Percentiles rank a stretch among this genome's conserved stretches.
phyloP scores from a whole-genome alignment of 92 coral and sea anemone genomes.

The Metridium senile region DNA sequence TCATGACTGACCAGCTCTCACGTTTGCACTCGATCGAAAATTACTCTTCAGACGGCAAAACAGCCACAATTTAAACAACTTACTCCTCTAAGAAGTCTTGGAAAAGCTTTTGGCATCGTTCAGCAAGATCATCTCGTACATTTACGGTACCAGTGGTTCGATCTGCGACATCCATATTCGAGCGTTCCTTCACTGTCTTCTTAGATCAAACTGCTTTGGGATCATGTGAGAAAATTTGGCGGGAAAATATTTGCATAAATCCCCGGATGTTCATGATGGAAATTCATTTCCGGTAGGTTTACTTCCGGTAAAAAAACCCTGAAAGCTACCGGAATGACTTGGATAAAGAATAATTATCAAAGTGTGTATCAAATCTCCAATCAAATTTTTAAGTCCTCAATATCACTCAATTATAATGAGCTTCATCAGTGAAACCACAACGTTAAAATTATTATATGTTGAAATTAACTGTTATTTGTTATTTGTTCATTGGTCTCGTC shows the following conservation, averaged over 20 bases:
- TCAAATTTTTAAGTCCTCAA: too few species aligned
- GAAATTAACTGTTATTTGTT: too few species aligned
- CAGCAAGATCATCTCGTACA: slow-evolving; percentile 97
- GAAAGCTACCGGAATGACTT: too few species aligned
- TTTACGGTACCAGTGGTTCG: slow-evolving; percentile 86
- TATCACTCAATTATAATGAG: too few species aligned
- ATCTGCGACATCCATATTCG: slow-evolving; percentile 97
- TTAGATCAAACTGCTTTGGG: slow-evolving; percentile 1
- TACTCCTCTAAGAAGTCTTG: slow-evolving; percentile 99
- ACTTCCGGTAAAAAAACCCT: too few species aligned
- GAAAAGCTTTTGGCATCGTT: slow-evolving; percentile 96
- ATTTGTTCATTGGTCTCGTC: too few species aligned
- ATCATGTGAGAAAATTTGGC: slow-evolving; percentile 94
- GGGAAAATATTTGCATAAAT: slow-evolving; percentile 69
- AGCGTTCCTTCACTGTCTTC: background rate
- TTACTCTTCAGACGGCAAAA: too few species aligned
- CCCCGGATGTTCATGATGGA: slow-evolving; percentile 79
- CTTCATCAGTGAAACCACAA: too few species aligned
- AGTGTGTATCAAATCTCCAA: too few species aligned
- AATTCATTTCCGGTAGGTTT: background rate
- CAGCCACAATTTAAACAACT: slow-evolving; percentile 33
- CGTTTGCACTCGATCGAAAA: background rate
- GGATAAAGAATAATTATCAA: too few species aligned
- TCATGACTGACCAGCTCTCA: background rate
- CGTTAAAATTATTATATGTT: too few species aligned